These are phyloP conservation scores for Nomada hirtipes DNA, from an alignment of 2,888 invertebrate species.

Conservation along the genomic window DNA sequence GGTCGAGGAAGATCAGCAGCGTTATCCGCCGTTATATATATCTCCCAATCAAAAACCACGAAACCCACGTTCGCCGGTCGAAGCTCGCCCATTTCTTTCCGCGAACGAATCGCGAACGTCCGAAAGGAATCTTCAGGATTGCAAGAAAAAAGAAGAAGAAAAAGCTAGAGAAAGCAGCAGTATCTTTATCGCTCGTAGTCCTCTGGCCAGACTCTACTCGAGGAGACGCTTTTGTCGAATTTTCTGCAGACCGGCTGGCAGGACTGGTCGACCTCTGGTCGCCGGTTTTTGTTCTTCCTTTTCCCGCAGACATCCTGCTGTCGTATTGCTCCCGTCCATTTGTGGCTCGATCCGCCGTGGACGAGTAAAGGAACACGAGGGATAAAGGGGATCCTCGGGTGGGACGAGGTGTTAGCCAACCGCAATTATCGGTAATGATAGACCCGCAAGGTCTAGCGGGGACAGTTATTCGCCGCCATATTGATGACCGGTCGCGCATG, in stretches of 20 bases:
- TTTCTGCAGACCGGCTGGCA: conserved; percentile 41
- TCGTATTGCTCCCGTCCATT: conserved; percentile 58
- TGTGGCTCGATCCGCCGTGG: conserved; percentile 34
- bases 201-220: not conserved
- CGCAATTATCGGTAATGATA: conserved; percentile 70
- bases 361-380: conserved; percentile 26
- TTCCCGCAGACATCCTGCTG: conserved; percentile 60
- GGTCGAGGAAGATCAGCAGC: no score
- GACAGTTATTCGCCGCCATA: conserved; percentile 59
- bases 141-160: not conserved
- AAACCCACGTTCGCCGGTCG: not conserved
- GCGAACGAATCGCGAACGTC: not conserved
- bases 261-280: conserved; percentile 61
- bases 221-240: conserved; percentile 51
- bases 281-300: conserved; percentile 36
- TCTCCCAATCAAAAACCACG: not conserved
- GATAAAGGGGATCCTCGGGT: conserved; percentile 44
- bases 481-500: conserved; percentile 62
- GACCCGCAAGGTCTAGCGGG: conserved; percentile 30
- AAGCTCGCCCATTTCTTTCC: not conserved
- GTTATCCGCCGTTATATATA: no score
- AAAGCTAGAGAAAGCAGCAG: not conserved
- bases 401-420: conserved; percentile 62
- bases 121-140: not conserved
- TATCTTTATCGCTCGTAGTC: conserved; percentile 5